phyloP scores from a whole-genome alignment of 2,797 vertebrate species.

The Aselliscus stoliczkanus region DNA sequence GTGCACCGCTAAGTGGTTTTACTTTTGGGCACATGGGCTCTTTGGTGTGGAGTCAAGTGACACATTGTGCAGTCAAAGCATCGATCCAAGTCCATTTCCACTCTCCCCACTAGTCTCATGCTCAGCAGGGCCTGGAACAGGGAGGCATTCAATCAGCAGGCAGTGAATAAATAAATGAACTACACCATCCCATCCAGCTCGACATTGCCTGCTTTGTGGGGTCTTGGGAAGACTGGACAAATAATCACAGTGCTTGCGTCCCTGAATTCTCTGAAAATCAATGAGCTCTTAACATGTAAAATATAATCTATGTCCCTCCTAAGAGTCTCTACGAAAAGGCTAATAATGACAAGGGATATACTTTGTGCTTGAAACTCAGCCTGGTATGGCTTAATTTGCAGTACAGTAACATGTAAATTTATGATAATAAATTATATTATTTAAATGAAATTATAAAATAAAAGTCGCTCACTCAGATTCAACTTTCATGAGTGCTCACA shows the following conservation, averaged over 20 bases:
- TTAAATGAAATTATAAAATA: constrained; percentile 72
- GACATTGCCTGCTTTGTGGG: neutral
- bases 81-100: neutral
- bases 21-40: neutral
- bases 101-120: neutral
- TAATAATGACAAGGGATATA: constrained; percentile 63
- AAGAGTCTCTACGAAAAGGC: constrained; percentile 56
- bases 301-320: constrained; percentile 52
- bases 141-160: neutral
- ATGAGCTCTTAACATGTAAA: constrained; percentile 52
- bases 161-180: neutral
- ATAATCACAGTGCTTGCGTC: neutral
- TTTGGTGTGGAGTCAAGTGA: neutral
- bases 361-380: constrained; percentile 65
- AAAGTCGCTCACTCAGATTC: constrained; percentile 49
- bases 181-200: neutral
- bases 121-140: neutral
- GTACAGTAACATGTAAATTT: constrained; percentile 66
- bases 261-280: constrained; percentile 48
- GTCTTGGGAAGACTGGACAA: neutral
- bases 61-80: neutral
- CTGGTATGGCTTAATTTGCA: constrained; percentile 56
- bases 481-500: constrained; percentile 45
- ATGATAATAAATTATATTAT: constrained; percentile 70
- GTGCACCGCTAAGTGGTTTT: neutral